Conservation (phyloP, 1,140 invertebrate genomes). For the Heliconius melpomene region DNA sequence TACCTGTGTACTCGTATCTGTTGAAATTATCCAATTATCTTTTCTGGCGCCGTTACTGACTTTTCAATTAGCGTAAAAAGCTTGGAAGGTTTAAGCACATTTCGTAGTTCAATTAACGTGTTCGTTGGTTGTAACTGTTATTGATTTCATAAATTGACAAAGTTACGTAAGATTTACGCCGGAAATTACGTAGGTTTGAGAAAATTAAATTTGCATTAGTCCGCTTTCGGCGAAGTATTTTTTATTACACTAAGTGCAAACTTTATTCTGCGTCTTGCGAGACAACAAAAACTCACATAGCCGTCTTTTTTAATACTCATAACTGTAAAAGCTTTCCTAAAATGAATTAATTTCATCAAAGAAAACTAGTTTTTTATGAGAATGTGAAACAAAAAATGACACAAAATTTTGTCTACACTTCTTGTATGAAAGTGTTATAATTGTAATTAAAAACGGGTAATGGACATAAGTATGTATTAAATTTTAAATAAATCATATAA, state of each 20-base stretch:
- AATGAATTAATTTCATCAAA: not conserved
- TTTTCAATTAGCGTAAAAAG: constrained; percentile 6
- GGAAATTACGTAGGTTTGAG: not conserved
- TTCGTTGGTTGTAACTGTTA: not conserved
- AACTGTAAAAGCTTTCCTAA: not conserved
- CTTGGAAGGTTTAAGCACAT: constrained; percentile 5
- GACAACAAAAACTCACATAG: not conserved
- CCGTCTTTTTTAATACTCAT: not conserved
- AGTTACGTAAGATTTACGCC: not conserved
- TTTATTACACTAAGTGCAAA: not conserved
- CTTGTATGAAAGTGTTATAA: not conserved
- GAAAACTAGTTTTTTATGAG: not conserved
- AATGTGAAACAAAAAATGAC: not conserved
- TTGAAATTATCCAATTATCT: constrained; percentile 13
- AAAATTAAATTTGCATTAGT: constrained; percentile 1
- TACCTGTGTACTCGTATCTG: not conserved
- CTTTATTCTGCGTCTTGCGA: not conserved
- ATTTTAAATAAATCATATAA: not conserved
- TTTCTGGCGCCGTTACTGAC: constrained; percentile 10
- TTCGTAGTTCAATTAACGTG: not conserved
- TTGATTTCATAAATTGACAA: not conserved
- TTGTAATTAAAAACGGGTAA: not conserved
- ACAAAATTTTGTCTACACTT: not conserved
- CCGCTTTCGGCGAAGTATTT: not conserved
- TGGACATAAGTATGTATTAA: not conserved